phyloP scores from a whole-genome alignment of 2,888 invertebrate genomes.

The Leptopilina myrica region DNA sequence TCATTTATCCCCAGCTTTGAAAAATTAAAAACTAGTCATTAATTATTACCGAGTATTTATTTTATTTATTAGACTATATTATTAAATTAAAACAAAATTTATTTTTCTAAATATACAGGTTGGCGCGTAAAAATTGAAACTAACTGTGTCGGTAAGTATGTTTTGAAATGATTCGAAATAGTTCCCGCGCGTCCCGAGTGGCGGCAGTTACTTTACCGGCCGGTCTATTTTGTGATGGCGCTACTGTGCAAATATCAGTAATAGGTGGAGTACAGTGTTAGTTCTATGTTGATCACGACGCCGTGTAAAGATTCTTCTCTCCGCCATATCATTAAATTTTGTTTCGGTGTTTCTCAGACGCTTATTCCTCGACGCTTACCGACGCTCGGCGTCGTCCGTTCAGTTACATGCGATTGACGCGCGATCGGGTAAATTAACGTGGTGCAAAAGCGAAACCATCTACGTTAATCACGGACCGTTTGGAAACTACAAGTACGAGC shows the following conservation, averaged over 20 bases:
- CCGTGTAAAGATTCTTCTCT: slow-evolving; percentile 60
- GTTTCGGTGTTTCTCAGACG: slow-evolving; percentile 63
- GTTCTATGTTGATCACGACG: slow-evolving; percentile 57
- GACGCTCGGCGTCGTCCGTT: slow-evolving; percentile 73
- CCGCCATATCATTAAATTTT: slow-evolving; percentile 71
- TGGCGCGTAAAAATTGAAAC: too few species aligned
- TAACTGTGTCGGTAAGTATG: too few species aligned
- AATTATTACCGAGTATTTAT: too few species aligned
- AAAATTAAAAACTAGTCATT: too few species aligned
- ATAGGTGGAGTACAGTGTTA: slow-evolving; percentile 54
- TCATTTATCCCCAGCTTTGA: too few species aligned
- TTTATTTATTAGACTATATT: too few species aligned
- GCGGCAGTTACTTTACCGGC: background rate
- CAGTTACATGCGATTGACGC: slow-evolving; percentile 46
- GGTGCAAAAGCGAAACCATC: slow-evolving; percentile 23
- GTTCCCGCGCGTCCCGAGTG: background rate
- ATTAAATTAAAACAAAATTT: too few species aligned
- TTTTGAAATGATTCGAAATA: too few species aligned
- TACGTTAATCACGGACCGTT: slow-evolving; percentile 28
- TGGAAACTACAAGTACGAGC: slow-evolving; percentile 2
- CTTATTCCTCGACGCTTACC: slow-evolving; percentile 70
- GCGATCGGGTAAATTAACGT: slow-evolving; percentile 49
- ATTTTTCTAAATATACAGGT: too few species aligned
- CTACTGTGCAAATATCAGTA: slow-evolving; percentile 62
- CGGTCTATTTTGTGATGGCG: slow-evolving; percentile 56